Conservation (phyloP, 2,113 vertebrate genomes). For the Sprattus sprattus region DNA sequence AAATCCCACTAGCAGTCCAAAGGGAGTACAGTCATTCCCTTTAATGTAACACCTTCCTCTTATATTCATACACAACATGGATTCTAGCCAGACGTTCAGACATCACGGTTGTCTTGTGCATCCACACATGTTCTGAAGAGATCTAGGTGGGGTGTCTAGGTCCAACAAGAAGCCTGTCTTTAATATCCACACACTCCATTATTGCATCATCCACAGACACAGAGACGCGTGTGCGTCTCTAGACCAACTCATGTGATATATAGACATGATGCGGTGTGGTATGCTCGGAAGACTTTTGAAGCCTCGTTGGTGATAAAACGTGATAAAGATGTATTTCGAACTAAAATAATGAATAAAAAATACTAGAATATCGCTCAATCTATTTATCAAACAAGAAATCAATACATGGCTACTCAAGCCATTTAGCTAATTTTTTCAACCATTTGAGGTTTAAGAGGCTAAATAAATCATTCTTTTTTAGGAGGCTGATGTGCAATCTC, state of each 20-base stretch:
- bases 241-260: not conserved
- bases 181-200: not conserved
- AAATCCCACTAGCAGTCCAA: too few species aligned
- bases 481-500: not conserved
- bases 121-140: not conserved
- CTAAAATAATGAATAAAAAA: not conserved
- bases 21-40: not conserved
- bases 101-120: not conserved
- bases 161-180: not conserved
- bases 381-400: not conserved
- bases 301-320: not conserved
- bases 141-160: not conserved
- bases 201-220: not conserved
- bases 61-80: not conserved
- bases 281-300: not conserved
- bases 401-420: not conserved
- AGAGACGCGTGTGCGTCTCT: not conserved
- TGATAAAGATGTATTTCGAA: not conserved
- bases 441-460: not conserved
- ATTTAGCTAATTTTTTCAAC: not conserved
- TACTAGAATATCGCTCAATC: not conserved
- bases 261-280: not conserved
- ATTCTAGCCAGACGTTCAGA: not conserved
- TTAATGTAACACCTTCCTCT: not conserved
- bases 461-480: not conserved